Evolutionary conservation across 2,888 invertebrate species (phyloP).

Genomic region (Girardia tigrina): DNA sequence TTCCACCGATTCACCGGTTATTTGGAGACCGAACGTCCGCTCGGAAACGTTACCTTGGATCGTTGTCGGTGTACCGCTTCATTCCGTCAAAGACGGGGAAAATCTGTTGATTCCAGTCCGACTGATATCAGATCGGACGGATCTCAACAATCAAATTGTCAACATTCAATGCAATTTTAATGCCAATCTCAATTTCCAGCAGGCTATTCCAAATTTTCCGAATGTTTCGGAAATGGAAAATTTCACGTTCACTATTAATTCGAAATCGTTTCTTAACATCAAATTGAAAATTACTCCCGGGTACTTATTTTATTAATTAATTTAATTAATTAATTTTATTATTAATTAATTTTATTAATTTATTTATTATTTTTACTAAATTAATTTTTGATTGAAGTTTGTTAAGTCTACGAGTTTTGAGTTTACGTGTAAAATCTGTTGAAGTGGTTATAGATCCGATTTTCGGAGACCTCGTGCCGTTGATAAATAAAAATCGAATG

Average conservation of each 20-base stretch:
- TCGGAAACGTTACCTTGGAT: neutral
- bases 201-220: neutral
- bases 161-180: neutral
- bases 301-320: too few relatives aligned
- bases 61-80: neutral
- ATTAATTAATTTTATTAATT: too few relatives aligned
- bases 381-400: too few relatives aligned
- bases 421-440: too few relatives aligned
- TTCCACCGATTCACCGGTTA: neutral
- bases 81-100: neutral
- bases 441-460: too few relatives aligned
- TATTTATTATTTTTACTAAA: too few relatives aligned
- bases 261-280: neutral
- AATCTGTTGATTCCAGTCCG: conserved; percentile 20
- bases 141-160: neutral
- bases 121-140: neutral
- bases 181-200: neutral
- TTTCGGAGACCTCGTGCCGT: too few relatives aligned
- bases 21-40: neutral
- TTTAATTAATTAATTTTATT: too few relatives aligned
- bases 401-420: too few relatives aligned
- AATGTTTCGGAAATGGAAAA: neutral
- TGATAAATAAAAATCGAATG: too few relatives aligned
- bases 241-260: neutral
- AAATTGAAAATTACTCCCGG: conserved; percentile 1